These are phyloP conservation scores for Sarcoramphus papa DNA, from an alignment of 2,797 vertebrate species.

Conservation along the genomic window DNA sequence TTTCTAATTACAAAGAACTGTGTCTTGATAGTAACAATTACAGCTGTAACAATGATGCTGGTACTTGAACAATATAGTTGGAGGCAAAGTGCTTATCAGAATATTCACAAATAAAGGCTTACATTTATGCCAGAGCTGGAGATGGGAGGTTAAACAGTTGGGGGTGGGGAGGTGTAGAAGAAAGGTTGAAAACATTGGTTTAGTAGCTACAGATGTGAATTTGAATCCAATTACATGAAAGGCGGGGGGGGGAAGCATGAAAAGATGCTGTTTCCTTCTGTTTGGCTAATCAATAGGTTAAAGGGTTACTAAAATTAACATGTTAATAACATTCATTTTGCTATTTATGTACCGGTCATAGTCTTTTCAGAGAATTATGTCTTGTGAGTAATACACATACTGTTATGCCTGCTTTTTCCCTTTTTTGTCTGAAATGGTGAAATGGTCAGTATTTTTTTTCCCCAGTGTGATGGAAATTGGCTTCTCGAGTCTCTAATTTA, in stretches of 20 bases:
- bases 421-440: conserved; percentile 14
- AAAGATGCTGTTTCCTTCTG: conserved; percentile 74
- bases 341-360: conserved; percentile 56
- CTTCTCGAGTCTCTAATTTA: neutral
- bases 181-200: conserved; percentile 77
- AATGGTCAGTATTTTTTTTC: neutral
- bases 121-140: conserved; percentile 72
- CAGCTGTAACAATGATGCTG: conserved; percentile 79
- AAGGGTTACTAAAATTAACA: conserved; percentile 68
- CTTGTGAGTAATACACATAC: neutral
- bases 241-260: neutral
- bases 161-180: conserved; percentile 55
- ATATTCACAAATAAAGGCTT: conserved; percentile 80
- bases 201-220: conserved; percentile 78
- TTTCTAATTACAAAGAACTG: conserved; percentile 85
- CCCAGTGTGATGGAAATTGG: neutral
- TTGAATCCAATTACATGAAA: conserved; percentile 76
- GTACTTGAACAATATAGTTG: conserved; percentile 76
- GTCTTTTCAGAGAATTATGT: conserved; percentile 46
- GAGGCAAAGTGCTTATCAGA: conserved; percentile 80
- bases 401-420: neutral
- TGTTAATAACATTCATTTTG: conserved; percentile 74
- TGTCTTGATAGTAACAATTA: conserved; percentile 86
- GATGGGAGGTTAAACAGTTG: conserved; percentile 79
- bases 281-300: conserved; percentile 78